Evolutionary conservation across 2,888 invertebrate species (phyloP).

Genomic region (Scaptomyza flava): DNA sequence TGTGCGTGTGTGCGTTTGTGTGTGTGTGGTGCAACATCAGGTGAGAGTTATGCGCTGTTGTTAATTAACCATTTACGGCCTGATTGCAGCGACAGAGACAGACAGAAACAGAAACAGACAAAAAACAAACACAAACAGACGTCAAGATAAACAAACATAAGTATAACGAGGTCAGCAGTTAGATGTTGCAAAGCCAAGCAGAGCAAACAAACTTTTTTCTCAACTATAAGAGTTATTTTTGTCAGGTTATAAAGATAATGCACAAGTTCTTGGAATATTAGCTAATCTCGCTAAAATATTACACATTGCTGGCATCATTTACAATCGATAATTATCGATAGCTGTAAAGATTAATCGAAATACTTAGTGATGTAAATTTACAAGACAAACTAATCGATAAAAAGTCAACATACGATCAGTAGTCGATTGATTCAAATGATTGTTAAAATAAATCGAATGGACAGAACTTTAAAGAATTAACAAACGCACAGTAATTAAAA

Average conservation of each 20-base stretch:
- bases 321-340: not conserved
- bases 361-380: too few relatives aligned
- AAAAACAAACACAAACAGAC: slow-evolving; percentile 1
- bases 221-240: too few relatives aligned
- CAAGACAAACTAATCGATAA: not conserved
- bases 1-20: slow-evolving; percentile 22
- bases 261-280: too few relatives aligned
- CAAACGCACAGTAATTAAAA: too few relatives aligned
- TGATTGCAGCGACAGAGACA: slow-evolving; percentile 58
- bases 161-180: slow-evolving; percentile 60
- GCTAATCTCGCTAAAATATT: too few relatives aligned
- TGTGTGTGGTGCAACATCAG: slow-evolving; percentile 46
- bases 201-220: not conserved
- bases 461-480: not conserved
- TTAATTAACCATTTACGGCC: slow-evolving; percentile 76
- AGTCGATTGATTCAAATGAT: not conserved
- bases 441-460: not conserved
- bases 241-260: too few relatives aligned
- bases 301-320: too few relatives aligned
- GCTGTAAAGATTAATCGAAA: too few relatives aligned
- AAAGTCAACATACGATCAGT: not conserved
- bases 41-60: slow-evolving; percentile 77
- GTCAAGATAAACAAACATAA: slow-evolving; percentile 13
- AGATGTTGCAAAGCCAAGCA: slow-evolving; percentile 2
- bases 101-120: slow-evolving; percentile 11